Evolutionary conservation across 2,113 vertebrate species (phyloP).

Genomic region (Solenodon paradoxus): DNA sequence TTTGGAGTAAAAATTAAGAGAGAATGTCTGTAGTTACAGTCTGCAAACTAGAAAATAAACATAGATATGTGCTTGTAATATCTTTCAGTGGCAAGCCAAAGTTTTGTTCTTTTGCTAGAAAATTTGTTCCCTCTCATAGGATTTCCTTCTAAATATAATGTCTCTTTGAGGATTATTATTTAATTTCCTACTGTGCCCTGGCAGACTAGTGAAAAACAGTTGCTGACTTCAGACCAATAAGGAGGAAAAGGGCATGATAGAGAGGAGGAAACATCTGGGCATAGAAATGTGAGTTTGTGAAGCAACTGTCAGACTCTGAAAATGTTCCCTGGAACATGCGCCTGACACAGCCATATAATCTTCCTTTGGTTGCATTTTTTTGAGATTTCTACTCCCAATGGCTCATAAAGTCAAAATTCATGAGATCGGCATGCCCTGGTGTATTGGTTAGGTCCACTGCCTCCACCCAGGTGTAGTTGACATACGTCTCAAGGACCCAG

Average conservation of each 20-base stretch:
- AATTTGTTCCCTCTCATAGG: background rate
- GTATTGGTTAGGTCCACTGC: no score
- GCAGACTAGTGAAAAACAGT: background rate
- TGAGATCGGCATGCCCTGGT: no score
- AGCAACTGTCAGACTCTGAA: background rate
- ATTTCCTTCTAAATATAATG: conserved; percentile 13
- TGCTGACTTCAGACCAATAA: background rate
- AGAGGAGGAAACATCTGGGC: conserved; percentile 55
- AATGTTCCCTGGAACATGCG: background rate
- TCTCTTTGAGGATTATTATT: background rate
- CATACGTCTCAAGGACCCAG: no score
- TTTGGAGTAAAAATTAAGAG: background rate
- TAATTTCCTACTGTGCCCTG: background rate
- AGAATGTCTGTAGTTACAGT: background rate
- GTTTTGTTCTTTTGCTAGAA: background rate
- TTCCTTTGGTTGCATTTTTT: background rate
- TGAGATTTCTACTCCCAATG: background rate
- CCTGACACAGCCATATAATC: background rate
- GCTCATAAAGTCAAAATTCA: background rate
- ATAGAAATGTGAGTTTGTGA: background rate
- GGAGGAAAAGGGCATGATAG: background rate
- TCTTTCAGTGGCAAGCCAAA: background rate
- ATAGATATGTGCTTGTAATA: background rate
- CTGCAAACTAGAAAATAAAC: background rate
- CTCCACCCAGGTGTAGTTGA: no score